Percentiles rank a stretch among this genome's conserved stretches.
phyloP scores from a whole-genome alignment of 2,113 vertebrate genomes.

The Pseudopodoces humilis region DNA sequence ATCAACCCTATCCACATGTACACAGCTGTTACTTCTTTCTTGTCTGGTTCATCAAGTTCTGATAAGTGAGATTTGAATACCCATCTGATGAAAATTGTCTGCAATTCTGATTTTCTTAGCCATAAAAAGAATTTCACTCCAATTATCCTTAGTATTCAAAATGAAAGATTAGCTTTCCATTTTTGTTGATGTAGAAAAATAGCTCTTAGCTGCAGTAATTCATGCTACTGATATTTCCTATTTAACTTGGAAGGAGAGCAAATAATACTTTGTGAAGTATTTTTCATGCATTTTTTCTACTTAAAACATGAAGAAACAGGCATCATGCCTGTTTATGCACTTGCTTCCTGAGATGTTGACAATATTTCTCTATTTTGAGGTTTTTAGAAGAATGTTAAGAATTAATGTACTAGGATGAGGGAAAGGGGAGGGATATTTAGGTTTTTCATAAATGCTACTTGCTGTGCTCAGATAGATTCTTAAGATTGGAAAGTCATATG shows the following conservation, averaged over 20 bases:
- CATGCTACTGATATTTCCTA: neutral
- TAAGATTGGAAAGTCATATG: neutral
- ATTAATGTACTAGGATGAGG: neutral
- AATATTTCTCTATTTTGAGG: neutral
- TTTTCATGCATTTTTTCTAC: neutral
- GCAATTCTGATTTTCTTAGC: neutral
- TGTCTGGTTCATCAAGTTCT: slow-evolving; percentile 8
- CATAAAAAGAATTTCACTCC: neutral
- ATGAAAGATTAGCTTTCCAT: neutral
- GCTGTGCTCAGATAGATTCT: neutral
- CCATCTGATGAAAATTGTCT: slow-evolving; percentile 29
- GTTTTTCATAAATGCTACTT: neutral
- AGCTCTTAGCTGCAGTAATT: neutral
- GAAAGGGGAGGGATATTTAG: neutral
- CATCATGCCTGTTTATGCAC: neutral
- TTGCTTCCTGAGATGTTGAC: neutral
- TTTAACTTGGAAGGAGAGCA: neutral
- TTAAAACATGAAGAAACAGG: neutral
- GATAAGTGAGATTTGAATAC: slow-evolving; percentile 12
- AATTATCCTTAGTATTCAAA: slow-evolving; percentile 14
- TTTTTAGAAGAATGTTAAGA: neutral
- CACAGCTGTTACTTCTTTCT: neutral
- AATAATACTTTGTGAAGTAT: neutral
- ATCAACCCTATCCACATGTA: neutral
- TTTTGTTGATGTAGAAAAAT: neutral